Evolutionary conservation across 2,888 invertebrate genomes (phyloP).

Genomic region (Dryobotodes eremita): DNA sequence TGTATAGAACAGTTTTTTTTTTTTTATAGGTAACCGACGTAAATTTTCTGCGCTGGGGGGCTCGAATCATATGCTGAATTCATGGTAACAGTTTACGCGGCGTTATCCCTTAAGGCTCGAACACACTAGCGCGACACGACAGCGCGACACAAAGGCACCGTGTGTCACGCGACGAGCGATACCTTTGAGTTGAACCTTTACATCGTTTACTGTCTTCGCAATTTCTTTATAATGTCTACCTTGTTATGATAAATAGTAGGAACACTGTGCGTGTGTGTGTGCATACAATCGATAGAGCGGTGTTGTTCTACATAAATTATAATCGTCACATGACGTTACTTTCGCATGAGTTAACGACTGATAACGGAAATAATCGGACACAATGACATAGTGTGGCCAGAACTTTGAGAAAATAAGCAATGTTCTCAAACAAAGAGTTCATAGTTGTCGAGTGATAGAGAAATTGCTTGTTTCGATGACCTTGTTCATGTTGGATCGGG

Average conservation of each 20-base stretch:
- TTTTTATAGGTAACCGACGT: too few species aligned
- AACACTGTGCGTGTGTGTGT: slow-evolving; percentile 23
- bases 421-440: slow-evolving; percentile 45
- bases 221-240: slow-evolving; percentile 14
- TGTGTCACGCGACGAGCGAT: too few species aligned
- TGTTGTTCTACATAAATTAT: slow-evolving; percentile 46
- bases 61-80: background rate
- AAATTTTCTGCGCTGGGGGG: background rate
- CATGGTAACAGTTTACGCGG: background rate
- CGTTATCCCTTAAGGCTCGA: too few species aligned
- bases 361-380: slow-evolving; percentile 59
- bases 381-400: slow-evolving; percentile 29
- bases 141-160: too few species aligned
- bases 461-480: slow-evolving; percentile 38
- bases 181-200: too few species aligned
- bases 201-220: slow-evolving; percentile 1
- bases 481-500: slow-evolving; percentile 24
- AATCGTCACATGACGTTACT: slow-evolving; percentile 51
- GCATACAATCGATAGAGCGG: slow-evolving; percentile 51
- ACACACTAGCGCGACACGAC: too few species aligned
- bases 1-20: background rate
- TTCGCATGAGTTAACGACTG: slow-evolving; percentile 62
- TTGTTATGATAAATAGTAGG: slow-evolving; percentile 35
- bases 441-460: slow-evolving; percentile 9
- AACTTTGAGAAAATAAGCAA: slow-evolving; percentile 2